phyloP scores from a whole-genome alignment of 2,113 vertebrate genomes.

The Saccopteryx bilineata region DNA sequence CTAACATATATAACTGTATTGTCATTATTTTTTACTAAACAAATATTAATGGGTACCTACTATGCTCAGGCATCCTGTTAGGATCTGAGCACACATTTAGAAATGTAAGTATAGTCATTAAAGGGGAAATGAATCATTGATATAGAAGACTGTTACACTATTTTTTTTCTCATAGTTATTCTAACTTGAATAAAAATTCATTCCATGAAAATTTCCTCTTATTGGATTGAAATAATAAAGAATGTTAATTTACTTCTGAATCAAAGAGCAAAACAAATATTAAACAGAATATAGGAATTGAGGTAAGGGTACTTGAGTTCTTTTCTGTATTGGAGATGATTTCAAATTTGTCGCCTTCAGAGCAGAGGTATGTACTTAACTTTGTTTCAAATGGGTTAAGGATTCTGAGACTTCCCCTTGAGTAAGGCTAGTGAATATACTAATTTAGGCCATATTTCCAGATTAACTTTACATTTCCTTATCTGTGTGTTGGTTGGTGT shows the following conservation, averaged over 20 bases:
- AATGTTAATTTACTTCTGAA: slow-evolving; percentile 52
- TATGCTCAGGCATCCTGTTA: background rate
- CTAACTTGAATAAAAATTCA: slow-evolving; percentile 53
- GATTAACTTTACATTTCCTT: slow-evolving; percentile 57
- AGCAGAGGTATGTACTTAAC: background rate
- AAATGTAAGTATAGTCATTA: slow-evolving; percentile 43
- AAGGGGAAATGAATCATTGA: slow-evolving; percentile 37
- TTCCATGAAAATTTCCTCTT: slow-evolving; percentile 51
- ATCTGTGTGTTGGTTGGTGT: background rate
- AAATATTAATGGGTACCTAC: slow-evolving; percentile 40
- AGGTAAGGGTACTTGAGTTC: slow-evolving; percentile 1
- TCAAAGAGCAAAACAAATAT: slow-evolving; percentile 43
- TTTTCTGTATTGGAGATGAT: slow-evolving; percentile 15
- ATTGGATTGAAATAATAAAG: slow-evolving; percentile 21
- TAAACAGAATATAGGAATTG: slow-evolving; percentile 38
- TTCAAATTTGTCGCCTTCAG: slow-evolving; percentile 4
- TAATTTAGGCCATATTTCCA: background rate
- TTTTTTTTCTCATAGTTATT: background rate
- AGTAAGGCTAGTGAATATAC: background rate
- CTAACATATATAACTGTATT: background rate
- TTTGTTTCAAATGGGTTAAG: slow-evolving; percentile 32
- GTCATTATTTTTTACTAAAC: slow-evolving; percentile 21
- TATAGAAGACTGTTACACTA: slow-evolving; percentile 3
- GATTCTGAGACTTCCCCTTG: background rate
- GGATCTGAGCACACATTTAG: background rate